A percentile compares a stretch with the other conserved stretches of the same genome.
These are phyloP conservation scores for Catostylus mosaicus DNA, from an alignment of 30 jellyfish, hydroid and myxozoan genomes.

Conservation along the genomic window DNA sequence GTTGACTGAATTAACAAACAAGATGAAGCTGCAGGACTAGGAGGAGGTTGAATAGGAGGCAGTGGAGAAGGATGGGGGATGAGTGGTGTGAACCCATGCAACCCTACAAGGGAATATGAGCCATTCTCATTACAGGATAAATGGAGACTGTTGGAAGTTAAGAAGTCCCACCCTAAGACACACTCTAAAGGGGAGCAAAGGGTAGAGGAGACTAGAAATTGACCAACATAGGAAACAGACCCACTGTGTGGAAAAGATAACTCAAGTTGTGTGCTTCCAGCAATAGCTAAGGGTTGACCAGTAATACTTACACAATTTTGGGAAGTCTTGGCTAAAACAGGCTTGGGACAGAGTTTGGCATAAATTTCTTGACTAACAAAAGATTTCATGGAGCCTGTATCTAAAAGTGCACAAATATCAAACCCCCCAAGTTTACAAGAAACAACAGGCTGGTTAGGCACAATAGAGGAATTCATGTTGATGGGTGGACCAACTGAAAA, in stretches of 20 bases:
- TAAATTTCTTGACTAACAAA: constrained; percentile 17
- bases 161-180: constrained; percentile 36
- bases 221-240: constrained; percentile 4
- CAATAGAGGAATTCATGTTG: background rate
- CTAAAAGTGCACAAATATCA: constrained; percentile 36
- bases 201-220: constrained; percentile 9
- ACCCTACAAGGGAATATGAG: constrained; percentile 8
- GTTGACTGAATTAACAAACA: constrained; percentile 26
- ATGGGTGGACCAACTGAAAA: constrained; percentile 25
- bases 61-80: background rate
- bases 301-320: constrained; percentile 18
- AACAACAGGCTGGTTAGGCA: constrained; percentile 28
- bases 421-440: constrained; percentile 27
- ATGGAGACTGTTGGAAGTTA: constrained; percentile 8
- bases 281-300: constrained; percentile 35
- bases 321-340: constrained; percentile 4
- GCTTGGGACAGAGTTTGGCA: constrained; percentile 10
- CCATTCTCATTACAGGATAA: constrained; percentile 3
- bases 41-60: background rate
- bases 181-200: constrained; percentile 12
- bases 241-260: constrained; percentile 14
- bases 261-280: background rate
- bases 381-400: constrained; percentile 67
- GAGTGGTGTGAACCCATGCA: constrained; percentile 4
- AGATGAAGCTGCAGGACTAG: background rate